Base-by-base conservation (phyloP, 2,797 vertebrate species). In the Halcyon badia region DNA sequence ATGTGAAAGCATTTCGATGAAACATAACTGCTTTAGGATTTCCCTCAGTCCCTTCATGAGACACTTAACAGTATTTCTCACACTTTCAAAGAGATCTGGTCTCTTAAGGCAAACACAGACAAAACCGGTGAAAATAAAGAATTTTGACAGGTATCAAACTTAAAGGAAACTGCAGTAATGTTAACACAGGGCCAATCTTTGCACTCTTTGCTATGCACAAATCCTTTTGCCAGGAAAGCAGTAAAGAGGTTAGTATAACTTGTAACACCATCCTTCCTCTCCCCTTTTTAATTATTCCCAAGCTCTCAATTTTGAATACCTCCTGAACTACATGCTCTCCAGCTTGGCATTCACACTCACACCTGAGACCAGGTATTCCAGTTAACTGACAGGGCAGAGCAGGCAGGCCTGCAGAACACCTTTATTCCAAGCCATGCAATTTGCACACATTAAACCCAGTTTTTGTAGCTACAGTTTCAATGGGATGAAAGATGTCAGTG, bases 21-120 rank as follows among this genome's bases (percentile, higher is more conserved):
- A 97, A 92, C 66, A 54, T 78, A 87, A 79, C 71, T 58, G 69
- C 41, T 90, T 87, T 39, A 72, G 35, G 93, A 92, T 87, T 94
- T 94, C 87, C 84, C 73, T 92, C 44, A 93, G 68, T 68, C 75
- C 60, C 66, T 75, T 91, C 80, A 71, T 44, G 39, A 70, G 57
- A 97, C 31, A 87, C 56, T 91, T 61, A 68, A 76, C 22, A 58
- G 44, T 42, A 93, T 71, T 95, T 93, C 66, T 87, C 56, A 92
- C 62, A 56, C 30, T 96, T 96, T 70, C 57, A 70, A 52, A 83
- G 60, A 95, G 62, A 88, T 28, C 46, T 81, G 95, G 21, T 78
- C 52, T 94, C 77, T 42, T 54, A 88, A 70, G 64, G 80, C 89
- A 95, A 68, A 84, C 41, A 89, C 39, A 96, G 56, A 69, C 51